Conservation (phyloP, 2,888 invertebrate species). For the Ischnus inquisitorius region DNA sequence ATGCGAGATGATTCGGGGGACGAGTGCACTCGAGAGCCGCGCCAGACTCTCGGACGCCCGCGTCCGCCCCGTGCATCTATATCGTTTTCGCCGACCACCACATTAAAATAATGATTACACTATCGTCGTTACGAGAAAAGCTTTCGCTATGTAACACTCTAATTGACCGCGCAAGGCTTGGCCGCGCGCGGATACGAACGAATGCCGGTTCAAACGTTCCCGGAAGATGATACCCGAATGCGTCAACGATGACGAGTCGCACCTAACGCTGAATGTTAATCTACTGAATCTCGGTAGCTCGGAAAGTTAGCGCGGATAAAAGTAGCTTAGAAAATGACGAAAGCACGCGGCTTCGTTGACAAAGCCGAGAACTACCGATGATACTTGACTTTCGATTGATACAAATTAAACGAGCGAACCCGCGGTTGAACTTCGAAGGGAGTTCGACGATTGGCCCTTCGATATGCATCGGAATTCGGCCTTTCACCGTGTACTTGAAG, state of each 20-base stretch:
- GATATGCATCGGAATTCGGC: no score
- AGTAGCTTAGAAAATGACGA: no score
- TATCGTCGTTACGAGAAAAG: constrained; percentile 11
- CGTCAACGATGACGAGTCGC: constrained; percentile 2
- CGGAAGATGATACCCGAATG: constrained; percentile 14
- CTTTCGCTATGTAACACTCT: constrained; percentile 21
- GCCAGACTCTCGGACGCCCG: constrained; percentile 62
- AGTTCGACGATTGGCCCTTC: no score
- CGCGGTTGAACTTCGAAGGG: no score
- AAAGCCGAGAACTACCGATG: no score
- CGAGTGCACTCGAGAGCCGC: constrained; percentile 40
- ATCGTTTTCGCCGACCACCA: not conserved
- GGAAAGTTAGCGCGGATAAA: not conserved
- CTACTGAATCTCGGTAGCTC: not conserved
- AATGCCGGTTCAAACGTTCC: constrained; percentile 4
- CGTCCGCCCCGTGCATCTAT: constrained; percentile 8
- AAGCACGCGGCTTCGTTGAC: no score
- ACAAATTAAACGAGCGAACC: no score
- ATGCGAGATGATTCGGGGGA: constrained; percentile 24
- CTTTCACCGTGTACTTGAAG: no score
- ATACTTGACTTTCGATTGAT: no score
- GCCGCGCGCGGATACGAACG: not conserved
- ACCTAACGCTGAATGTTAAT: not conserved
- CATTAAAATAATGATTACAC: constrained; percentile 14
- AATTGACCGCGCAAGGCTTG: constrained; percentile 11